Evolutionary conservation across 2,888 invertebrate genomes (phyloP).

Genomic region (Drosophila imparisetae): DNA sequence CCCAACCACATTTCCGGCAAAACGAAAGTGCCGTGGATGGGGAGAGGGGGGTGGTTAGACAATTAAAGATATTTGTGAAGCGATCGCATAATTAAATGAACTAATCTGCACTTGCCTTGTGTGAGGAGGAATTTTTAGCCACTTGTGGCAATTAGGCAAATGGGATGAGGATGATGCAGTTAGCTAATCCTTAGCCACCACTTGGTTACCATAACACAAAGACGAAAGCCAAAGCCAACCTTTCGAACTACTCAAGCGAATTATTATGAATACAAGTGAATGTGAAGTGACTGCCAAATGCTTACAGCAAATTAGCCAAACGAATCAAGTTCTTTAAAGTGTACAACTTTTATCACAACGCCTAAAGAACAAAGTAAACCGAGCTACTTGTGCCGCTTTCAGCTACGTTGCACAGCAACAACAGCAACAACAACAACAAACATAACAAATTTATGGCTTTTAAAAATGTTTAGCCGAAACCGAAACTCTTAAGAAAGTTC

Average conservation of each 20-base stretch:
- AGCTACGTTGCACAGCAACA: slow-evolving; percentile 58
- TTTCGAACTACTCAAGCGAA: slow-evolving; percentile 11
- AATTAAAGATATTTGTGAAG: slow-evolving; percentile 61
- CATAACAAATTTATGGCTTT: slow-evolving; percentile 68
- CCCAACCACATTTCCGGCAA: slow-evolving; percentile 2
- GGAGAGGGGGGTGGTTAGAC: not conserved
- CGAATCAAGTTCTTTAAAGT: slow-evolving; percentile 47
- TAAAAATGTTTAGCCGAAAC: slow-evolving; percentile 63
- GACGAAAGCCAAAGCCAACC: not conserved
- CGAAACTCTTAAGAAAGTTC: slow-evolving; percentile 42
- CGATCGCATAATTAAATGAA: slow-evolving; percentile 61
- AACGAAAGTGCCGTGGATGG: slow-evolving; percentile 4
- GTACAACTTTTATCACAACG: slow-evolving; percentile 5
- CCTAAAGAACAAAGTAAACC: slow-evolving; percentile 3
- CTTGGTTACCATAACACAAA: slow-evolving; percentile 30
- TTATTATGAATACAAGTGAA: slow-evolving; percentile 47
- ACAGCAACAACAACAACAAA: slow-evolving; percentile 10
- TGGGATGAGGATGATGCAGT: slow-evolving; percentile 9
- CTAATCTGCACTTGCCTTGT: slow-evolving; percentile 51
- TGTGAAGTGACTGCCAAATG: slow-evolving; percentile 35
- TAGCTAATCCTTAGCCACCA: slow-evolving; percentile 12
- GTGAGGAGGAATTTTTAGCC: slow-evolving; percentile 26
- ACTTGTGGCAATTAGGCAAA: slow-evolving; percentile 38
- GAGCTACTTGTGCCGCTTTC: slow-evolving; percentile 70
- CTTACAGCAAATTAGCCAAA: slow-evolving; percentile 61